Conservation (phyloP, 2,888 invertebrate genomes). For the Busseola fusca region DNA sequence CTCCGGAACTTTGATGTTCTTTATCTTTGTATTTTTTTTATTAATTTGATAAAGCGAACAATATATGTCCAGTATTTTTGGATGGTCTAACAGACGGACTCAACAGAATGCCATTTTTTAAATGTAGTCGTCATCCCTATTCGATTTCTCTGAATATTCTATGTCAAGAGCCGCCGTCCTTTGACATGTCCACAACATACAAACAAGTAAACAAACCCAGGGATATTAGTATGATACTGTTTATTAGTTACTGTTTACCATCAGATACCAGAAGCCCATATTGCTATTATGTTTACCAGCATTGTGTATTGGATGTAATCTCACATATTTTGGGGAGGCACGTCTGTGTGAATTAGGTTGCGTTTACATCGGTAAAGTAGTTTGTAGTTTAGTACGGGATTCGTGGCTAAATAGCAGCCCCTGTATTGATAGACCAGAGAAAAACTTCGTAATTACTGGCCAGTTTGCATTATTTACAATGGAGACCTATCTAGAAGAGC, state of each 20-base stretch:
- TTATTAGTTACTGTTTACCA: constrained; percentile 27
- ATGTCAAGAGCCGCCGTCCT: neutral
- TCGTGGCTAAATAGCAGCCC: neutral
- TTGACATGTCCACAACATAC: constrained; percentile 13
- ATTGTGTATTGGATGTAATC: constrained; percentile 29
- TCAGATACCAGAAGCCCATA: constrained; percentile 11
- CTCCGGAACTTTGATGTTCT: too few relatives aligned
- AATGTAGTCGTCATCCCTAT: too few relatives aligned
- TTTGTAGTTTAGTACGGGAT: neutral
- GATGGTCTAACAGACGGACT: too few relatives aligned
- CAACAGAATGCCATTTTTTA: too few relatives aligned
- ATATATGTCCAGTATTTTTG: too few relatives aligned
- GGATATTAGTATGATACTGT: constrained; percentile 12
- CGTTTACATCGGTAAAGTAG: neutral
- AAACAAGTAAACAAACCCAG: constrained; percentile 11
- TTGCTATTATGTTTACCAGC: constrained; percentile 24
- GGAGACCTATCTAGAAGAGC: too few relatives aligned
- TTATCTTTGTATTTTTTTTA: too few relatives aligned
- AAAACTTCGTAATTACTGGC: too few relatives aligned
- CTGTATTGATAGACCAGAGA: neutral
- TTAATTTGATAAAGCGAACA: too few relatives aligned
- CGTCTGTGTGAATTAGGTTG: neutral
- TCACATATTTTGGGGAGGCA: constrained; percentile 25
- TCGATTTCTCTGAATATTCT: neutral
- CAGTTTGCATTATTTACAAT: neutral